phyloP scores from a whole-genome alignment of 1,140 invertebrate genomes.

The Paracyclopina nana region DNA sequence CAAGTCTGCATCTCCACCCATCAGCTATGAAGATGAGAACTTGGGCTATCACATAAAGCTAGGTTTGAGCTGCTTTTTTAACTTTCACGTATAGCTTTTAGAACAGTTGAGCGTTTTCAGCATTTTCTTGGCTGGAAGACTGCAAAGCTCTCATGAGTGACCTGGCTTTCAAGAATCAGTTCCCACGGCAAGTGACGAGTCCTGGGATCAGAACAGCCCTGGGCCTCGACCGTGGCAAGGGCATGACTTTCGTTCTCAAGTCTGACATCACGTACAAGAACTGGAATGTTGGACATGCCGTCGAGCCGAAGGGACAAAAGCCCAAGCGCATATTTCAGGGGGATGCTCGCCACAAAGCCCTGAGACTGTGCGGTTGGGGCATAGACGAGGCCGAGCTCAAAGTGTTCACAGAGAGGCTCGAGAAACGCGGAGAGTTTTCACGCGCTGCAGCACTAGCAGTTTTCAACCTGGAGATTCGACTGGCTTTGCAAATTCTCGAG shows the following conservation, averaged over 20 bases:
- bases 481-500: not conserved
- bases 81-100: too few species aligned
- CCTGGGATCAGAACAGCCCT: not conserved
- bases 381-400: not conserved
- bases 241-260: not conserved
- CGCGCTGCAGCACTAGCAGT: constrained; percentile 2
- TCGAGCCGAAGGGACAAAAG: not conserved
- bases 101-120: too few species aligned
- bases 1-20: not conserved
- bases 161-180: not conserved
- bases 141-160: not conserved
- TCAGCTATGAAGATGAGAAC: too few species aligned
- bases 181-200: not conserved
- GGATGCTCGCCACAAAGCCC: not conserved
- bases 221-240: not conserved
- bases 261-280: not conserved
- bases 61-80: too few species aligned
- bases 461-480: not conserved
- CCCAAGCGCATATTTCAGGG: not conserved
- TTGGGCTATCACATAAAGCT: too few species aligned
- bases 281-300: not conserved
- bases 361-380: not conserved
- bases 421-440: not conserved
- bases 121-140: too few species aligned
- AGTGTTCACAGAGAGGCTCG: not conserved